A percentile compares a stretch with the other conserved stretches of the same genome.
These are phyloP conservation scores for Syngnathus scovelli DNA, from an alignment of 2,113 vertebrate species.

Conservation along the genomic window DNA sequence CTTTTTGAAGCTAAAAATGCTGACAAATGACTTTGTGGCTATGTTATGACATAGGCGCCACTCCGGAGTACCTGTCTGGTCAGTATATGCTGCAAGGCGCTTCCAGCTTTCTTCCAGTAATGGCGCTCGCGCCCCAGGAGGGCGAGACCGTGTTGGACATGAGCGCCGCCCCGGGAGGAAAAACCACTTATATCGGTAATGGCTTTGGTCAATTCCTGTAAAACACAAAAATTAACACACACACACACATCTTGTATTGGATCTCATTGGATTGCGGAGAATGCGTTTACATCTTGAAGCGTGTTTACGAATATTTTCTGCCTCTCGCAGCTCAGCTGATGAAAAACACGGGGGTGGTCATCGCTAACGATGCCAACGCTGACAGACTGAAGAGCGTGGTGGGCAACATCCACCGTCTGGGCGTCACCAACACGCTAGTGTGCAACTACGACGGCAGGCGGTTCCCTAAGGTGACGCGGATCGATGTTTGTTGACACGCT, in stretches of 20 bases:
- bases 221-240: too few relatives aligned
- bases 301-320: background rate
- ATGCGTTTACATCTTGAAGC: too few relatives aligned
- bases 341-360: slow-evolving; percentile 91
- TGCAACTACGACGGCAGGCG: slow-evolving; percentile 90
- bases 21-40: background rate
- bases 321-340: slow-evolving; percentile 84
- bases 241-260: too few relatives aligned
- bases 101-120: slow-evolving; percentile 92
- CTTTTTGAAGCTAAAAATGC: too few relatives aligned
- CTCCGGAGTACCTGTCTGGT: slow-evolving; percentile 92
- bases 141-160: slow-evolving; percentile 91
- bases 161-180: slow-evolving; percentile 94
- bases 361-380: slow-evolving; percentile 86
- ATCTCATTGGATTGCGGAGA: background rate
- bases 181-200: slow-evolving; percentile 94
- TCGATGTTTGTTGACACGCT: background rate
- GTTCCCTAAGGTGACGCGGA: slow-evolving; percentile 82
- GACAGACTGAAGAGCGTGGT: slow-evolving; percentile 89
- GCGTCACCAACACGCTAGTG: slow-evolving; percentile 86
- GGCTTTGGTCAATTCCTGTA: background rate
- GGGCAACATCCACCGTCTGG: slow-evolving; percentile 91
- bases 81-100: slow-evolving; percentile 98
- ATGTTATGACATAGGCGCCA: slow-evolving; percentile 77
- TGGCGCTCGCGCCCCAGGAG: slow-evolving; percentile 93